Base-by-base conservation (phyloP, 1,140 invertebrate genomes). In the Dendroctonus valens region DNA sequence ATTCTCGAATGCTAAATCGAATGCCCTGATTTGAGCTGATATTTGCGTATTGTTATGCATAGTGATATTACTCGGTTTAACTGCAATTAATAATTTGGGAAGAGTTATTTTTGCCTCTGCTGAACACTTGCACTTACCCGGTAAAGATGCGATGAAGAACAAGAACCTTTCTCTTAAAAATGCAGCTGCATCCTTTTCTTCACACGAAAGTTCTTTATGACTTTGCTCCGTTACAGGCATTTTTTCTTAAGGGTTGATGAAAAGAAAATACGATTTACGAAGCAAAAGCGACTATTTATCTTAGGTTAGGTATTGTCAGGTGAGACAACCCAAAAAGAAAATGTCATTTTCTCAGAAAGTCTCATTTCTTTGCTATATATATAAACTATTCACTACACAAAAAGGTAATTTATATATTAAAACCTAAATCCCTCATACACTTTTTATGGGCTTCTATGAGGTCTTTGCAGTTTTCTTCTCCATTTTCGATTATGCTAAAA, bases 371-470 rank as follows among this genome's bases (percentile, higher is more conserved):
- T 37, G 39, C 9, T 48, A 26, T 59, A 42, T 59, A 42, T 9
- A 66, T 14, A 49, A 41, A n/a, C n/a, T 40, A 59, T 7, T 9
- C 7, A 40, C 55, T 44, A 59, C 12, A 39, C 41, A 12, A 11
- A 55, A 40, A 4, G 6, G 41, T 11, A 46, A 9, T 62, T 83
- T 87, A 98, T 70, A 98, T 90, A 69, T 98, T 96, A 78, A 99
- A 99, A 57, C 97, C 97, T 81, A 93, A 81, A 73, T 92, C 89
- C 72, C 93, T 86, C 95, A 99, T 97, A 81, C 97, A 99, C 72
- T 91, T 85, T 82, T 96, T 96, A 78, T 99, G 97, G 38, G 94
- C 94, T 83, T 98, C 95, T 65, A 99, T 98, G 15, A 95, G 80
- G 53, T 89, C 82, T 49, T 84, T 81, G 77, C 97, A 99, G 72